Base-by-base conservation (phyloP, 1,140 invertebrate genomes). In the Rhyzopertha dominica region DNA sequence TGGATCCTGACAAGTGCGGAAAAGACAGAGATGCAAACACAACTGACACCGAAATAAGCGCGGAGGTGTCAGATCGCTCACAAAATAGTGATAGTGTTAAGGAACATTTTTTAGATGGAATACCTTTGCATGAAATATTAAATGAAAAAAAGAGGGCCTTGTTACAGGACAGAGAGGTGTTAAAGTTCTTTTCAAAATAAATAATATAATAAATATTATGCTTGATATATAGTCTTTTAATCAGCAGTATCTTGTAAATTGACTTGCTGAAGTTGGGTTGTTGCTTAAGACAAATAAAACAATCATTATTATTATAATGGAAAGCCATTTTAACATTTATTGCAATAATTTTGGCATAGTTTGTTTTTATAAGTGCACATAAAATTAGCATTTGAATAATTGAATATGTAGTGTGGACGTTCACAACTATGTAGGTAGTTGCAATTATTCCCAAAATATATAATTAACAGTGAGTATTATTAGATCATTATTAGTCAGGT, bases 101-200 rank as follows among this genome's bases (percentile, higher is more conserved):
- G 17, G 20, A 32, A 14, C 16, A 23, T 20, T 31, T 20, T 22
- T 36, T 37, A 13, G 30, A 14, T 14, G 9, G 20, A 18, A 18
- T 45, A 17, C 36, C 46, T 9, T 34, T 49, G 22, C 34, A 38
- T 35, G 41, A 49, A 12, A 43, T 49, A 17, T 20, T 49, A 31
- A 49, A 28, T 22, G 47, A 49, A 29, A 49, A 49, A 25, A 49
- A 49, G 30, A 44, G 22, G 20, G 26, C 17, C 1, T 38, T 49
- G 26, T 37, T 49, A 10, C 23, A 32, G 38, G 36, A 49, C 32
- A 36, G 18, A 24, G 40, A 49, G 29, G 35, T 49, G 37, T 17
- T 49, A 31, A 24, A 43, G 23, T 49, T 49, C 18, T 24, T 49
- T 22, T 14, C 25, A 30, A 43, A 24, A 9, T 38, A 44, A 49